Conservation (phyloP, 1,140 invertebrate species). For the Chionoecetes opilio region DNA sequence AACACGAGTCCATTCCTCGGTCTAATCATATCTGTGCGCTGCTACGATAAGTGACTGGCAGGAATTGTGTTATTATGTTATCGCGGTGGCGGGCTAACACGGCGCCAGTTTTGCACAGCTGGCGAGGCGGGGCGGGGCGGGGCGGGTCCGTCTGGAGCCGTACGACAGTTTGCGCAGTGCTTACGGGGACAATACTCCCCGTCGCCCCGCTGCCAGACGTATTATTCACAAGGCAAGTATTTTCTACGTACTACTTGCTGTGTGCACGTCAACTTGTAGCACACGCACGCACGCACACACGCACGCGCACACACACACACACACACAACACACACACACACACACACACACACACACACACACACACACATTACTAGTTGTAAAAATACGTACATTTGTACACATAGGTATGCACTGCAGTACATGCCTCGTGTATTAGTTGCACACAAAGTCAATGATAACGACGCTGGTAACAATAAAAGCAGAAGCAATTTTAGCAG, state of each 20-base stretch:
- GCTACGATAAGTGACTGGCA: neutral
- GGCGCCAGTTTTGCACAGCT: neutral
- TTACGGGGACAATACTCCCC: slow-evolving; percentile 15
- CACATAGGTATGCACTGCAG: neutral
- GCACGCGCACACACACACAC: neutral
- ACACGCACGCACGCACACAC: neutral
- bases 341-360: neutral
- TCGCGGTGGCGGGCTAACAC: neutral
- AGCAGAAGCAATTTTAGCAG: too few relatives aligned
- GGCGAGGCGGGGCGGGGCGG: neutral
- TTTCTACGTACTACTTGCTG: neutral
- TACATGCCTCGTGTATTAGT: too few relatives aligned
- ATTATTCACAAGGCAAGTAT: neutral
- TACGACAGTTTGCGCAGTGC: neutral
- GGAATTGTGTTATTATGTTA: neutral
- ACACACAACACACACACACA: neutral
- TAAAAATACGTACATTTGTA: neutral
- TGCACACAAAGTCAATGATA: too few relatives aligned
- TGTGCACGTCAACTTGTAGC: neutral
- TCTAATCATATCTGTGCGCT: neutral
- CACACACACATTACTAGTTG: neutral
- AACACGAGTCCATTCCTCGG: neutral
- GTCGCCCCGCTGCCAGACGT: neutral
- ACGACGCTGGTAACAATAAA: too few relatives aligned
- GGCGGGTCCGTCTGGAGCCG: neutral